phyloP scores from a whole-genome alignment of 35 echinoderm and acorn worm species.

The Anneissia japonica region DNA sequence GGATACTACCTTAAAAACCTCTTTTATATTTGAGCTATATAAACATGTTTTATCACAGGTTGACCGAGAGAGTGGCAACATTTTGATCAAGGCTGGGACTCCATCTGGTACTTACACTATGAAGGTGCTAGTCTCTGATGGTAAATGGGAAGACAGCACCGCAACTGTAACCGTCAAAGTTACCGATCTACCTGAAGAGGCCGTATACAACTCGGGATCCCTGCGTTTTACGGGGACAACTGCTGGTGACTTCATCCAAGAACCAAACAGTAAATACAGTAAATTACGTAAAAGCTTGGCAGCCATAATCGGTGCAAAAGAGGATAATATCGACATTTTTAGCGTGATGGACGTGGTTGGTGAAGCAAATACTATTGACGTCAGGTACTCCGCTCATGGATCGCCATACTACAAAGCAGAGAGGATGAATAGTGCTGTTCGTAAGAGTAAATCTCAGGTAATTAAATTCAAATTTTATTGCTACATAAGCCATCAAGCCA shows the following conservation, averaged over 20 bases:
- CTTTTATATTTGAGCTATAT: not conserved
- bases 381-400: constrained; percentile 88
- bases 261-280: constrained; percentile 42
- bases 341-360: constrained; percentile 62
- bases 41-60: constrained; percentile 31
- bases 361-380: constrained; percentile 46
- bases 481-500: too few species aligned
- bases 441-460: constrained; percentile 36
- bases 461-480: too few species aligned
- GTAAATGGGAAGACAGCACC: constrained; percentile 14
- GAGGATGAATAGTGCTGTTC: constrained; percentile 50
- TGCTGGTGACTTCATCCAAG: constrained; percentile 56
- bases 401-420: constrained; percentile 91
- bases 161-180: constrained; percentile 58
- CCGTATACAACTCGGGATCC: constrained; percentile 83
- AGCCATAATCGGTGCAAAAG: constrained; percentile 49
- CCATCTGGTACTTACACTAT: constrained; percentile 54
- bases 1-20: not conserved
- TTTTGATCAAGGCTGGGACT: constrained; percentile 58
- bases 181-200: constrained; percentile 71
- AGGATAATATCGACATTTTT: constrained; percentile 89
- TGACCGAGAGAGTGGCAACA: constrained; percentile 52
- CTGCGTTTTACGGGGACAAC: constrained; percentile 56
- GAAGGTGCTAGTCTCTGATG: constrained; percentile 48
- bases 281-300: constrained; percentile 46